A percentile compares a stretch with the other conserved stretches of the same genome.
phyloP scores from a whole-genome alignment of 2,797 vertebrate species.

The Leptoclinus maculatus region DNA sequence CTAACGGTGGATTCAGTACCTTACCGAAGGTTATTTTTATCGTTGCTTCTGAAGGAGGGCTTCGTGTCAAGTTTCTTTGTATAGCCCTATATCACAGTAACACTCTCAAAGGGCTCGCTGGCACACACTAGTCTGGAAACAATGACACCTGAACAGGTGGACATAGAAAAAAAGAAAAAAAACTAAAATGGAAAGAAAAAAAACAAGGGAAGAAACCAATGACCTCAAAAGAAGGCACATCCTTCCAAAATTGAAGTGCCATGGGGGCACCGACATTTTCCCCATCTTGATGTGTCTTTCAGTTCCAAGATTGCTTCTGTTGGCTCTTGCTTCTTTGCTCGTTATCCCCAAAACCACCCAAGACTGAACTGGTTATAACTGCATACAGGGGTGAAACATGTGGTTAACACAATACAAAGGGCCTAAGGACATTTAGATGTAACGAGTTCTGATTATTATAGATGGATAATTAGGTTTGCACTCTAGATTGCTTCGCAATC shows the following conservation, averaged over 20 bases:
- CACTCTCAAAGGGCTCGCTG: slow-evolving; percentile 18
- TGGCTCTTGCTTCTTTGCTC: slow-evolving; percentile 21
- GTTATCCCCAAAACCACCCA: slow-evolving; percentile 25
- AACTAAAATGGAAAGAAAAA: neutral
- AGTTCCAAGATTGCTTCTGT: slow-evolving; percentile 12
- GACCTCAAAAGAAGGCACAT: neutral
- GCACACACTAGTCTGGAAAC: slow-evolving; percentile 2
- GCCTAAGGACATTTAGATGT: slow-evolving; percentile 27
- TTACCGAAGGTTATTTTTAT: slow-evolving; percentile 29
- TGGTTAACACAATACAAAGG: slow-evolving; percentile 27
- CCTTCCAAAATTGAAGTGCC: neutral
- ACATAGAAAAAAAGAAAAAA: neutral
- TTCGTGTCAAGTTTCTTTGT: slow-evolving; percentile 26
- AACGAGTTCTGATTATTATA: slow-evolving; percentile 47
- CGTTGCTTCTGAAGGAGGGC: slow-evolving; percentile 20
- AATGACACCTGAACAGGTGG: neutral
- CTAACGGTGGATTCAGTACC: neutral
- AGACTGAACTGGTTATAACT: slow-evolving; percentile 30
- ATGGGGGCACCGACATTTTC: neutral
- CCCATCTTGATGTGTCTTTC: slow-evolving; percentile 12
- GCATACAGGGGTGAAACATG: slow-evolving; percentile 27
- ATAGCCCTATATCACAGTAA: slow-evolving; percentile 28
- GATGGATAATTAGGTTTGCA: slow-evolving; percentile 30
- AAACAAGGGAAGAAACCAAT: neutral
- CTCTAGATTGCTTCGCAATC: slow-evolving; percentile 9